Evolutionary conservation across 2,888 invertebrate genomes (phyloP), one percentile per base, ranked within the genome.

Genomic region (Prostheceraeus crozeri): DNA sequence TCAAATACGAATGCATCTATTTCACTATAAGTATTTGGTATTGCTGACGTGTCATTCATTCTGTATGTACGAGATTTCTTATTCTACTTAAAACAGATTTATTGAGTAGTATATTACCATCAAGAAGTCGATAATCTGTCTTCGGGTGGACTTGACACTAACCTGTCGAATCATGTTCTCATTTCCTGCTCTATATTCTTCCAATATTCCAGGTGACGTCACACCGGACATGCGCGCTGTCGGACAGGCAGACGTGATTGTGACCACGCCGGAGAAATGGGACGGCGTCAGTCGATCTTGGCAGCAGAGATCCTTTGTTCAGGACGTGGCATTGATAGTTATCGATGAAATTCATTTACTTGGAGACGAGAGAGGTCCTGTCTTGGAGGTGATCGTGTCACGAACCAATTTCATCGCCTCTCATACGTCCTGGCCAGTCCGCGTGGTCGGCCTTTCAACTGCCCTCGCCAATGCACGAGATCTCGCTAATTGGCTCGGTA

Each of bases 231-330:
- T 86, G 58, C 80, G 83, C 61, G 85, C 89, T 0, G 89, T 99
- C 61, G 82, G 84, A 0, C 67, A 82, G 54, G 85, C 93, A 0
- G 85, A 88, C 73, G 84, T 99, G 1, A 96, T 99, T 66, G 90
- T 99, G 21, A 98, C 98, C 0, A 99, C 98, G 0, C 98, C 98
- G 0, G 98, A 99, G 78, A 99, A 99, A 76, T 99, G 98, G 98
- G 98, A 99, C 77, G 96, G 96, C 57, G 89, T 99, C 70, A 93
- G 91, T 77, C 83, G 96, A 62, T 90, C 89, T 63, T 99, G 96
- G 96, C 91, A 94, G 72, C 93, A 89, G 0, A 82, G 98, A 67
- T 85, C 84, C 74, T 99, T 46, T 64, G 96, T 99, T 0, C 76
- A 77, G 67, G 72, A 88, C 69, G 91, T 96, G 0, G 84, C 86